phyloP scores from a whole-genome alignment of 2,888 invertebrate species.

The Pristionchus exspectatus region DNA sequence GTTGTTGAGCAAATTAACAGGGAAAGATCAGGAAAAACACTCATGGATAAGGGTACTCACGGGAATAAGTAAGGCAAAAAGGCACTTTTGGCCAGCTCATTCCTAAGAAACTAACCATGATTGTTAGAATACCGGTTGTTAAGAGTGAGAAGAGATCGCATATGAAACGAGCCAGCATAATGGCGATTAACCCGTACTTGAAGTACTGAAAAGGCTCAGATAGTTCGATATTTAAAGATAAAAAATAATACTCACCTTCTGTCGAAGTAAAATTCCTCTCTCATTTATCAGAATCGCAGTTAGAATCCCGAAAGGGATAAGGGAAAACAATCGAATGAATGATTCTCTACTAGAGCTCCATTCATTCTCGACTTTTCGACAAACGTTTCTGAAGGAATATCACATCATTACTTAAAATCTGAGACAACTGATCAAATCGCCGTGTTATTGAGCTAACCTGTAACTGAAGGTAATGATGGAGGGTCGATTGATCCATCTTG shows the following conservation, averaged over 20 bases:
- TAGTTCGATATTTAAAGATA: not conserved
- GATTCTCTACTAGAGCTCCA: not conserved
- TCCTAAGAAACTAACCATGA: not conserved
- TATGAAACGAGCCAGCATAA: not conserved
- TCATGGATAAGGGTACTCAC: not conserved
- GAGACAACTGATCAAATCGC: not conserved
- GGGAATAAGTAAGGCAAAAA: not conserved
- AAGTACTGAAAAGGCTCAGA: not conserved
- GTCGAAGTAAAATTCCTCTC: not conserved
- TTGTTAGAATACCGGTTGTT: not conserved
- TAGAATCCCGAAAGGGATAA: not conserved
- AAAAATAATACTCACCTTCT: not conserved
- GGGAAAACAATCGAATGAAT: not conserved
- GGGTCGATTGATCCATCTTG: not conserved
- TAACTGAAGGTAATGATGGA: not conserved
- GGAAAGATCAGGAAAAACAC: not conserved
- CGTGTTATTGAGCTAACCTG: not conserved
- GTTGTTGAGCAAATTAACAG: not conserved
- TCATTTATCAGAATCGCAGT: not conserved
- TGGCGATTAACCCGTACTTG: not conserved
- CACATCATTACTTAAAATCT: not conserved
- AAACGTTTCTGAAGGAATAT: not conserved
- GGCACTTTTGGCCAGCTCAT: not conserved
- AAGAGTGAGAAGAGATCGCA: not conserved
- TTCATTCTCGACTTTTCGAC: not conserved